Conservation (phyloP, 2,888 invertebrate genomes). For the Sarcophaga rosellei region DNA sequence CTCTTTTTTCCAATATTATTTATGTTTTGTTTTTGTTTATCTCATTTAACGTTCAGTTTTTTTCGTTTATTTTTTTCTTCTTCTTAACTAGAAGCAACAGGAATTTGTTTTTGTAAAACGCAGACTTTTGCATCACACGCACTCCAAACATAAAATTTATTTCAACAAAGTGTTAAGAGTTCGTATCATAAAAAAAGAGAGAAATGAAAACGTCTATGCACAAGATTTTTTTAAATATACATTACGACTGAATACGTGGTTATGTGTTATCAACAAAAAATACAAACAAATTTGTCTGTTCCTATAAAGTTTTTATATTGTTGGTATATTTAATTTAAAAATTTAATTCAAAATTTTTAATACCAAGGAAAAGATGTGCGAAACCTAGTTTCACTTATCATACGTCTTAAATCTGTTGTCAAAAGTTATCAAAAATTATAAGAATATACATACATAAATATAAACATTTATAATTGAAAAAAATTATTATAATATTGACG, state of each 20-base stretch:
- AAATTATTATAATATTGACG: too few relatives aligned
- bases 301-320: not conserved
- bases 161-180: constrained; percentile 56
- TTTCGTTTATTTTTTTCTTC: constrained; percentile 9
- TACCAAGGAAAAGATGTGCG: too few relatives aligned
- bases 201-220: too few relatives aligned
- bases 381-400: too few relatives aligned
- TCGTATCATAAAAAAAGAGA: constrained; percentile 9
- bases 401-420: too few relatives aligned
- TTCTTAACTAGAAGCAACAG: constrained; percentile 61
- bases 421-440: too few relatives aligned
- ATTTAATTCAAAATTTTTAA: too few relatives aligned
- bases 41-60: not conserved
- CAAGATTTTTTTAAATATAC: too few relatives aligned
- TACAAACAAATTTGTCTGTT: constrained; percentile 4
- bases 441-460: too few relatives aligned
- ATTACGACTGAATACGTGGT: not conserved
- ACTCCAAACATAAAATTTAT: constrained; percentile 45
- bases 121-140: constrained; percentile 24
- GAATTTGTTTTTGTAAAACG: constrained; percentile 44
- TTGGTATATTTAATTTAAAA: not conserved
- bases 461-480: too few relatives aligned
- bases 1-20: constrained; percentile 25
- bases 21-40: constrained; percentile 24
- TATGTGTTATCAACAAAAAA: not conserved